Base-by-base conservation (phyloP, 2,113 vertebrate species). In the Pteruthius melanotis region DNA sequence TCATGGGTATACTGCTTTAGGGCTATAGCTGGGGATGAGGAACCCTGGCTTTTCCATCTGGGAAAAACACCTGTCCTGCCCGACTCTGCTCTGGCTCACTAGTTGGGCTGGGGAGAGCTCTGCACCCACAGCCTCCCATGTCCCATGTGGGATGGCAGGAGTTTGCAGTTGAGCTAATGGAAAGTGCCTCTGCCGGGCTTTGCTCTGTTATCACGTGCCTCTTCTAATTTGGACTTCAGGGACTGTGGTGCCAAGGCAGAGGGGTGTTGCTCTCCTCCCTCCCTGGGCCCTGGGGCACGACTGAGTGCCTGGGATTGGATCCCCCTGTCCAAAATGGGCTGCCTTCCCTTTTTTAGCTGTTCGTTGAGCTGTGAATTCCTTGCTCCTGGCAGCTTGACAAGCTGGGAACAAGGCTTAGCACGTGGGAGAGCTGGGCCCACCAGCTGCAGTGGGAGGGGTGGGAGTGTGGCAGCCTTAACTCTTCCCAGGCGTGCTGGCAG, bases 261-360 rank as follows among this genome's bases (percentile, higher is more conserved):
- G 97, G 95, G 95, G 95, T 21, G 65, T 82, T 91, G 60, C 85
- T 90, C 60, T 89, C 50, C 70, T 96, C 95, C 91, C 69, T 94
- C 89, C 50, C 59, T 9, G 11, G 80, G 90, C 87, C 78, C 78
- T 88, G 80, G 97, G 97, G 98, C 98, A 97, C 66, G 53, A 97
- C 97, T 97, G 97, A 97, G 97, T 97, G 97, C 97, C 95, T 63
- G 12, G 94, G 96, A 99, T 99, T 98, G 98, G 98, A 98, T 98
- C 97, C 97, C 97, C 95, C 98, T 98, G 98, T 98, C 98, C 98
- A 97, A 98, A 98, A 98, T 98, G 98, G 98, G 98, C 98, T 98
- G 98, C 98, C 98, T 99, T 99, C 98, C 98, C 98, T 99, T 99
- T 98, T 99, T 98, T 99, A 99, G 98, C 98, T 98, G 98, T 98